phyloP scores from a whole-genome alignment of 1,140 invertebrate species.

The Zaprionus gabonicus region DNA sequence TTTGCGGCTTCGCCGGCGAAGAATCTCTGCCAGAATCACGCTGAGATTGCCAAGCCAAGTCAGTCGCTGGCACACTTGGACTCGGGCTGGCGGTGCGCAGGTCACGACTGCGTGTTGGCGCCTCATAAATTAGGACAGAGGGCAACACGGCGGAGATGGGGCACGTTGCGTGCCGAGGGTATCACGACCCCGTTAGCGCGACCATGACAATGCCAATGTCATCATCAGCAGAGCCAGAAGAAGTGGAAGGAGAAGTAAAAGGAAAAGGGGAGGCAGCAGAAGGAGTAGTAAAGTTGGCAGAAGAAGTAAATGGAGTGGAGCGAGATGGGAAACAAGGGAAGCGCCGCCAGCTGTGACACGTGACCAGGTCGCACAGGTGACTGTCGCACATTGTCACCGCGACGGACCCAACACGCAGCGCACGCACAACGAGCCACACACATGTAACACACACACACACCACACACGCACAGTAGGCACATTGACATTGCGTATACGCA shows the following conservation, averaged over 20 bases:
- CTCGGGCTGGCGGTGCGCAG: not conserved
- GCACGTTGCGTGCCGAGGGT: constrained; percentile 53
- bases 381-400: constrained; percentile 67
- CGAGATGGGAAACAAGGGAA: not conserved
- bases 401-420: not conserved
- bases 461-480: not conserved
- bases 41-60: not conserved
- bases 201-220: constrained; percentile 7
- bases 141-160: no score
- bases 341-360: constrained; percentile 43
- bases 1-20: constrained; percentile 11
- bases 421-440: constrained; percentile 5
- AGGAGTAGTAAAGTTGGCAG: not conserved
- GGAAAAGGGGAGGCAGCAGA: not conserved
- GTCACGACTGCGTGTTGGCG: constrained; percentile 51
- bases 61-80: not conserved
- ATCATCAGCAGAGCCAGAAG: not conserved
- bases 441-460: constrained; percentile 7
- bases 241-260: not conserved
- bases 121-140: constrained; percentile 62
- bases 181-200: constrained; percentile 23
- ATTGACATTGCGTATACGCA: constrained; percentile 47
- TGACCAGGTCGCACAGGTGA: constrained; percentile 56
- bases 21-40: not conserved
- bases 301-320: not conserved